phyloP scores from a whole-genome alignment of 2,797 vertebrate genomes.

The Amblyopsis hoosieri region DNA sequence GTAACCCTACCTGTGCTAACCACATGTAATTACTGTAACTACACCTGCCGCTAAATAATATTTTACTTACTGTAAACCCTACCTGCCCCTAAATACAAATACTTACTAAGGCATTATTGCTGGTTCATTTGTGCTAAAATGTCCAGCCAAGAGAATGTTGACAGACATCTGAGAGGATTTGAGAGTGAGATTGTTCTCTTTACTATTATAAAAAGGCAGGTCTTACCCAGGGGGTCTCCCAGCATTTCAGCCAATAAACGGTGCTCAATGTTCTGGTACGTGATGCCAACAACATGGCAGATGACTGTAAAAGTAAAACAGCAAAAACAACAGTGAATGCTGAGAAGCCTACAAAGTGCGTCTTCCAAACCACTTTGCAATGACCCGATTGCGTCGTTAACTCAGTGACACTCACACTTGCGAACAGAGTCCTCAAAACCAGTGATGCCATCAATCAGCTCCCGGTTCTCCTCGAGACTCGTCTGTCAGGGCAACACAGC shows the following conservation, averaged over 20 bases:
- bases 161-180: too few species aligned
- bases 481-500: slow-evolving; percentile 65
- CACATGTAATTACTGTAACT: too few species aligned
- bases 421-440: slow-evolving; percentile 93
- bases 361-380: too few species aligned
- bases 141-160: too few species aligned
- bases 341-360: background rate
- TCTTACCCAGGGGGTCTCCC: slow-evolving; percentile 88
- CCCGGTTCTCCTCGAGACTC: slow-evolving; percentile 89
- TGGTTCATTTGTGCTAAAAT: too few species aligned
- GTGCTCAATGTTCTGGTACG: slow-evolving; percentile 92
- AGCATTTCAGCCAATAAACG: slow-evolving; percentile 91
- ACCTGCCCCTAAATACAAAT: too few species aligned
- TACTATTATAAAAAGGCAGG: background rate
- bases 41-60: too few species aligned
- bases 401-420: slow-evolving; percentile 82
- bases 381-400: background rate
- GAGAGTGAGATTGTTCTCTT: background rate
- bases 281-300: slow-evolving; percentile 93
- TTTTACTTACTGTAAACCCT: too few species aligned
- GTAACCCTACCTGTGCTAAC: too few species aligned
- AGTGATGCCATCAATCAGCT: slow-evolving; percentile 88
- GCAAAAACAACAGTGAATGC: background rate
- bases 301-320: slow-evolving; percentile 78
- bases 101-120: too few species aligned